Evolutionary conservation across 2,797 vertebrate species (phyloP).

Genomic region (Picus viridis): DNA sequence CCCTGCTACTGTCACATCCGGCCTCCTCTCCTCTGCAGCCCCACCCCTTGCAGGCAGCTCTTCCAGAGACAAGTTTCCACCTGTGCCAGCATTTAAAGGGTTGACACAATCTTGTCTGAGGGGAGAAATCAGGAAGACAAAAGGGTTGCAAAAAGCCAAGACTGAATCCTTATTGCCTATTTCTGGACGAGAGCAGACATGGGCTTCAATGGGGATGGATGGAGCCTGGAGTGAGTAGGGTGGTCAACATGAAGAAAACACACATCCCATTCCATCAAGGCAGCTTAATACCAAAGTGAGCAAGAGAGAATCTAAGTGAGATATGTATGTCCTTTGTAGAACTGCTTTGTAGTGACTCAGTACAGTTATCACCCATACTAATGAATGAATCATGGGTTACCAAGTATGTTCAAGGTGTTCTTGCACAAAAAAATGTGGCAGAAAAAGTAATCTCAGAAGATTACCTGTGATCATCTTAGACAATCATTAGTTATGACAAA

Average conservation of each 20-base stretch:
- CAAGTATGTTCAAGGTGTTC: neutral
- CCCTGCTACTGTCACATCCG: neutral
- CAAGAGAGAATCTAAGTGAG: accelerated
- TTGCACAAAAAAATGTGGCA: neutral
- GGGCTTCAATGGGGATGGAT: accelerated
- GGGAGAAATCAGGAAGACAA: neutral
- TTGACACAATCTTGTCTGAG: neutral
- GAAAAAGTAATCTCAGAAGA: neutral
- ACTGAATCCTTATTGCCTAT: neutral
- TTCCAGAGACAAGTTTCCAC: neutral
- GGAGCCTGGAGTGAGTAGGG: neutral
- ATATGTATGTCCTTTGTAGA: neutral
- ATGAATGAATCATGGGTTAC: neutral
- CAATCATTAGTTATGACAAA: neutral
- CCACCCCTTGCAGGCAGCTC: neutral
- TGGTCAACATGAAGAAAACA: accelerated
- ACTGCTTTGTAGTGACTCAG: neutral
- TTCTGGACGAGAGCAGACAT: neutral
- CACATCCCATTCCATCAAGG: neutral
- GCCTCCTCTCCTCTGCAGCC: neutral
- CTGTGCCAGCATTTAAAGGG: accelerated
- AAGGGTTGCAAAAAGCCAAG: neutral
- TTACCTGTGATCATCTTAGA: neutral
- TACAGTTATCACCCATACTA: neutral
- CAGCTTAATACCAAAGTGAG: accelerated